phyloP scores from a whole-genome alignment of 2,888 invertebrate genomes.

The Chrysotoxum bicinctum region DNA sequence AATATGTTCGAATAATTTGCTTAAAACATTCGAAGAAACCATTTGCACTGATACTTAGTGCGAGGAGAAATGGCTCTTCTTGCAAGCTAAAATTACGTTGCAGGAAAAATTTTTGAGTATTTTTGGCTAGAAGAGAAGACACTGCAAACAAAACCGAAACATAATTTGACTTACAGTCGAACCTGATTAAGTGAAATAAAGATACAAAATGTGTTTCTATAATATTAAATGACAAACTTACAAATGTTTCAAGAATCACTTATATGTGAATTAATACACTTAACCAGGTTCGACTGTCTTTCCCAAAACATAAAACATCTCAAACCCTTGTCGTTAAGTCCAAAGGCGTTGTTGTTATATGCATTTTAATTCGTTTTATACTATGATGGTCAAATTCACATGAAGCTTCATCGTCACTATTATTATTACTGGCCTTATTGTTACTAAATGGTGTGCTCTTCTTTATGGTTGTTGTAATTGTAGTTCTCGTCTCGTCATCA shows the following conservation, averaged over 20 bases:
- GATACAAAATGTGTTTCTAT: not conserved
- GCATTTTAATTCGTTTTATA: slow-evolving; percentile 83
- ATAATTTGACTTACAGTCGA: not conserved
- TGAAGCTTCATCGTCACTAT: slow-evolving; percentile 82
- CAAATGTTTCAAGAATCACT: not conserved
- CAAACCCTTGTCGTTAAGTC: slow-evolving; percentile 87
- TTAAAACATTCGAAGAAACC: not conserved
- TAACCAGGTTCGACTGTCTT: not conserved
- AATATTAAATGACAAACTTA: not conserved
- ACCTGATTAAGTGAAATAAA: not conserved
- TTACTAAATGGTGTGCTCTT: slow-evolving; percentile 68
- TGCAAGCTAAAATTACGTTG: not conserved
- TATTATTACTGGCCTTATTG: slow-evolving; percentile 43
- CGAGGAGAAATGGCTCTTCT: not conserved
- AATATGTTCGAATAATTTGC: too few relatives aligned
- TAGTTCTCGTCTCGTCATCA: slow-evolving; percentile 74
- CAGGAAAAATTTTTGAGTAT: slow-evolving; percentile 6
- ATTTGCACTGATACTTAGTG: not conserved
- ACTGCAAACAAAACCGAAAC: not conserved
- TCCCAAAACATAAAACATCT: not conserved
- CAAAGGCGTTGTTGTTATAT: slow-evolving; percentile 77
- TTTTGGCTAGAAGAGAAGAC: not conserved
- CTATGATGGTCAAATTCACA: slow-evolving; percentile 82
- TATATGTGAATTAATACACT: not conserved
- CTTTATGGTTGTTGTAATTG: slow-evolving; percentile 74